Base-by-base conservation (phyloP, 2,888 invertebrate genomes). In the Melanophora roralis region DNA sequence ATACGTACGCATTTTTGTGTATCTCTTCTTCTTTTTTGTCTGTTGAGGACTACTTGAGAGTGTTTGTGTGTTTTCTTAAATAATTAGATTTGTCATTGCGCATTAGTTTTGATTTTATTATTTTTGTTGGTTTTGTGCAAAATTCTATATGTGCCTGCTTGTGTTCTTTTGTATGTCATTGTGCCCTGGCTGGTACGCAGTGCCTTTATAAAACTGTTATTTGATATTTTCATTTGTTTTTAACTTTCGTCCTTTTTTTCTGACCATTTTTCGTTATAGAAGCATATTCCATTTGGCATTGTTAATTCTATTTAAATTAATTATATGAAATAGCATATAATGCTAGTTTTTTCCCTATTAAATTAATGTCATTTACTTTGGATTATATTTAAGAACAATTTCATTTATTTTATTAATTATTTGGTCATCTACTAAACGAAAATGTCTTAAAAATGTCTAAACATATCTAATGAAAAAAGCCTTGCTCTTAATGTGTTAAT, bases 31-130 rank as follows among this genome's bases (percentile, higher is more conserved):
- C 32, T 32, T 51, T 19, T 16, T 19, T 49, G 14, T 59, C 53
- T 45, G 11, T 34, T 43, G 36, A 16, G 2, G 0, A 1, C 14
- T 8, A 36, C 16, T 23, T n/a, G 14, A 0, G 6, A 12, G 1
- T 36, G 19, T 49, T 1, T 43, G 3, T 40, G 21, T 21, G 8
- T 38, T 11, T 69, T 51, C 72, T 72, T 62, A 43, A 59, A 72
- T 73, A 76, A 80, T 76, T 80, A 76, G 68, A 80, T 80, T 80
- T 80, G 72, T 64, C 80, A 80, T 72, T 80, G 72, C 68, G 68
- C 76, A 76, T 80, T 76, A 76, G 57, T 71, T 71, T 36, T 64
- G 69, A 74, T 74, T 71, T 71, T 60, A 23, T 64, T 73, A 34
- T 55, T 45, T 64, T n/a, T 47, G n/a, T 34, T 64, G 45, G 38